Conservation (phyloP, 1,140 invertebrate genomes). For the Marisa cornuarietis region DNA sequence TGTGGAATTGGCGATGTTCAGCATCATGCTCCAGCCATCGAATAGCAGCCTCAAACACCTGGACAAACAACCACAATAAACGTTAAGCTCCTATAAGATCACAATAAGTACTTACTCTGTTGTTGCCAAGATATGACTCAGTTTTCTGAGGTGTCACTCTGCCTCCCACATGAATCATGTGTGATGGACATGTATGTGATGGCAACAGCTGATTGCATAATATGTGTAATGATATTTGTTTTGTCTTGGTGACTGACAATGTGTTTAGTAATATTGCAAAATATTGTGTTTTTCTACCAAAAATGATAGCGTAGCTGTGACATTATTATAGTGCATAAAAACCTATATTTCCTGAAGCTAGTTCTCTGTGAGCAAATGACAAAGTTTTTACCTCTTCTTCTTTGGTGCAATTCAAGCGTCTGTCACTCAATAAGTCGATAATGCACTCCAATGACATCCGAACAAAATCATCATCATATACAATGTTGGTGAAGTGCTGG, state of each 20-base stretch:
- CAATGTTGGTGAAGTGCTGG: slow-evolving; percentile 46
- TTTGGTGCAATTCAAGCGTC: slow-evolving; percentile 48
- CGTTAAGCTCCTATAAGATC: no score
- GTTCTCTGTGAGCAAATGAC: not conserved
- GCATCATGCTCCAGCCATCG: slow-evolving; percentile 57
- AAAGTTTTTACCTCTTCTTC: slow-evolving; percentile 40
- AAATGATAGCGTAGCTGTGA: no score
- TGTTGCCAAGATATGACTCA: no score
- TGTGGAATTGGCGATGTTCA: slow-evolving; percentile 31
- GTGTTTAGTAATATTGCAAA: no score
- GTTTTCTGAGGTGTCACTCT: no score
- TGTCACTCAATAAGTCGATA: slow-evolving; percentile 51
- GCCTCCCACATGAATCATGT: no score
- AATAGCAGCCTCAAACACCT: slow-evolving; percentile 53
- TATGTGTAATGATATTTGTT: no score
- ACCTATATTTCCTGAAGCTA: not conserved
- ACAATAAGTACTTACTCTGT: no score
- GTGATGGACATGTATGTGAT: no score
- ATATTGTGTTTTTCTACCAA: no score
- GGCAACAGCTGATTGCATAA: no score
- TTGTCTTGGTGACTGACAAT: no score
- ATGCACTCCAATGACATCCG: slow-evolving; percentile 53
- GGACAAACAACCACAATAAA: not conserved
- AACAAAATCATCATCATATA: slow-evolving; percentile 55
- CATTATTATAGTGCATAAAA: not conserved